Base-by-base conservation (phyloP, 2,113 vertebrate genomes). In the Tympanuchus pallidicinctus region DNA sequence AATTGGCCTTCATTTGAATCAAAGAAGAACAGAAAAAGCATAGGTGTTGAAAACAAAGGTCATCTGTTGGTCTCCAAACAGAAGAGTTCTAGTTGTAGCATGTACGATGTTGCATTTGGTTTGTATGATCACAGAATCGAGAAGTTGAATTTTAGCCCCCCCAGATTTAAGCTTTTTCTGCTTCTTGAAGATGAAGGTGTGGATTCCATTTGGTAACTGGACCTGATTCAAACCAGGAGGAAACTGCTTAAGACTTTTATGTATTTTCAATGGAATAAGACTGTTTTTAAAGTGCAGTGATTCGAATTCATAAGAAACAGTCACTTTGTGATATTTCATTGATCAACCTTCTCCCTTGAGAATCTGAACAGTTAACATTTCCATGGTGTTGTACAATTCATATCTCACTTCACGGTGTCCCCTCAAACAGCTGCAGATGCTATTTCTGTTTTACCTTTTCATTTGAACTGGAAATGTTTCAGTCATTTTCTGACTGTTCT, bases 381-480 rank as follows among this genome's bases (percentile, higher is more conserved):
- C 91, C 88, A 92, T 16, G 54, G 43, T 19, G 8, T 80, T 86
- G 24, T 75, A 52, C 70, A 84, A 65, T 71, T 92, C 80, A 21
- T 75, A 42, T 88, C 73, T 94, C 82, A 40, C 91, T 87, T 88
- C 88, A 32, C 2, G 79, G 75, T 92, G 79, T 94, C 83, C 88
- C 82, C 50, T 20, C 0, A 21, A 88, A 76, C 38, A 77, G 70
- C 82, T 94, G 88, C 77, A 88, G 90, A 95, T 82, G 56, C 94
- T 96, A 77, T 95, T 93, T 95, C 82, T 95, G 82, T 34, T 96
- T 91, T 86, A 96, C 93, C 94, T 95, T 94, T 92, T 93, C 76
- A 95, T 91, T 92, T 86, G 89, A 92, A 61, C 95, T 97, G 96
- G 95, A 95, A 96, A 76, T 1, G 0, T 71, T 91, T 96, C 76